A percentile compares a stretch with the other conserved stretches of the same genome.
These are phyloP conservation scores for Apotomis turbidana DNA, from an alignment of 2,888 invertebrate species.

Conservation along the genomic window DNA sequence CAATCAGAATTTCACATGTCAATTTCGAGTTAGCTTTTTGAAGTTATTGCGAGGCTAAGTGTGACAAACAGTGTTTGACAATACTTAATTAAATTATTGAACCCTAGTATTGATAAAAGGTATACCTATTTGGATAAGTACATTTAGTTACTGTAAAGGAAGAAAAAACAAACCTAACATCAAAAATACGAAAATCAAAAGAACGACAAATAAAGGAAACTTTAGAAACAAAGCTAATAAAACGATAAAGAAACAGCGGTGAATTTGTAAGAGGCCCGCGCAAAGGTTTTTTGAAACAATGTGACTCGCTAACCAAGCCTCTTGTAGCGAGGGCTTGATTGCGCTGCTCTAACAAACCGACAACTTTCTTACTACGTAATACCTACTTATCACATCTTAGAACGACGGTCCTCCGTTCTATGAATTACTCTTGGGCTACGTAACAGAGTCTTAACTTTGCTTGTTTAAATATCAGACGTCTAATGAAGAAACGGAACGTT, in stretches of 20 bases:
- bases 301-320: conserved; percentile 61
- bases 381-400: conserved; percentile 34
- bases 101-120: not conserved
- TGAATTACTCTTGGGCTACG: conserved; percentile 17
- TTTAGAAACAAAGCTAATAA: conserved; percentile 73
- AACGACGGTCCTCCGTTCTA: conserved; percentile 21
- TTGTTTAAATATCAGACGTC: not conserved
- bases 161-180: conserved; percentile 52
- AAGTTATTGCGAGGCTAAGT: not conserved
- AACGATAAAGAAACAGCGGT: conserved; percentile 69
- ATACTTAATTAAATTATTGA: not conserved
- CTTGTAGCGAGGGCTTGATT: conserved; percentile 56
- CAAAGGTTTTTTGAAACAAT: conserved; percentile 69
- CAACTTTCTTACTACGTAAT: conserved; percentile 49
- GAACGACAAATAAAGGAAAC: conserved; percentile 61
- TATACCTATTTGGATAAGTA: not conserved
- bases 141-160: not conserved
- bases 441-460: not conserved
- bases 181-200: conserved; percentile 66
- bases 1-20: not conserved
- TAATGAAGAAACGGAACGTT: conserved; percentile 10
- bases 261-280: conserved; percentile 66
- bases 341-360: conserved; percentile 55
- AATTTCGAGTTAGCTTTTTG: not conserved
- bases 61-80: not conserved